Conservation (phyloP, 2,113 vertebrate species). For the Megaleporinus macrocephalus region DNA sequence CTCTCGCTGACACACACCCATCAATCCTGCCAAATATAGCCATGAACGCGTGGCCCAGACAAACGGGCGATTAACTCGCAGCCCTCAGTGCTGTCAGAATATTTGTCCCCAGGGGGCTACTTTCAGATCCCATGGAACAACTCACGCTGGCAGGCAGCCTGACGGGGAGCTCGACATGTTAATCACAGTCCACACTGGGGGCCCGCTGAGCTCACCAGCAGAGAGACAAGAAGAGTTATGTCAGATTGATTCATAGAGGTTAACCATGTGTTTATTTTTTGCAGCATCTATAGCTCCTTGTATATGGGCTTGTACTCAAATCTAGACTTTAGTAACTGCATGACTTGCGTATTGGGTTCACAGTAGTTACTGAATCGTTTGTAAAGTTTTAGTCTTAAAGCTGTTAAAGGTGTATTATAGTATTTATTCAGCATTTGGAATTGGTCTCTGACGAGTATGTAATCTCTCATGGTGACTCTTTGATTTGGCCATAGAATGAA, state of each 20-base stretch:
- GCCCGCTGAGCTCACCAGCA: slow-evolving; percentile 19
- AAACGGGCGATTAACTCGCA: slow-evolving; percentile 8
- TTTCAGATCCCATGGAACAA: slow-evolving; percentile 10
- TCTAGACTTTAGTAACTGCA: neutral
- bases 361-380: neutral
- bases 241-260: slow-evolving; percentile 35
- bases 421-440: too few relatives aligned
- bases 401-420: too few relatives aligned
- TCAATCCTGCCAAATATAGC: slow-evolving; percentile 48
- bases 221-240: neutral
- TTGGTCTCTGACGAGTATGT: too few relatives aligned
- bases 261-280: slow-evolving; percentile 23
- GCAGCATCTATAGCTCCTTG: neutral
- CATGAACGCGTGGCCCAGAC: slow-evolving; percentile 28
- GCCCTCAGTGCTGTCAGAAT: slow-evolving; percentile 1
- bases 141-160: neutral
- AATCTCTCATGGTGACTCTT: too few relatives aligned
- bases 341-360: neutral
- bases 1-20: slow-evolving; percentile 25
- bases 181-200: slow-evolving; percentile 16
- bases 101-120: slow-evolving; percentile 17
- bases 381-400: too few relatives aligned
- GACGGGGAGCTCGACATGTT: neutral
- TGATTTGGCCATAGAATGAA: too few relatives aligned
- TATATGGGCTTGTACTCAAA: neutral